phyloP scores from a whole-genome alignment of 2,113 vertebrate genomes.

The Gavia stellata region DNA sequence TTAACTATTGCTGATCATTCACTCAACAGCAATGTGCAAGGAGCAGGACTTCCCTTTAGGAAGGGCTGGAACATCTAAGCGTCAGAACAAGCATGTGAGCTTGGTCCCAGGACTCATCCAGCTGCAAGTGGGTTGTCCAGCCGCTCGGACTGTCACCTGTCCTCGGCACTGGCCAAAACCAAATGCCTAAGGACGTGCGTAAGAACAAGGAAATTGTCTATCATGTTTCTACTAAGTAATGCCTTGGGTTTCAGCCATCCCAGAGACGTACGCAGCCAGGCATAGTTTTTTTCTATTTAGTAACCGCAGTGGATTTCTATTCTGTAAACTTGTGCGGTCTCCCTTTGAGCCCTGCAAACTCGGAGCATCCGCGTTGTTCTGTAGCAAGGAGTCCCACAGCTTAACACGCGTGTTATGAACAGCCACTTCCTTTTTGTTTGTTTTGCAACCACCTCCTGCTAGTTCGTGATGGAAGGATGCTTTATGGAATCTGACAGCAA shows the following conservation, averaged over 20 bases:
- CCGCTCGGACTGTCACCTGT: neutral
- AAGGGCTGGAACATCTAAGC: neutral
- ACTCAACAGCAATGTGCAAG: neutral
- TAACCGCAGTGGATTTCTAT: neutral
- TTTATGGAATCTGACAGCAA: neutral
- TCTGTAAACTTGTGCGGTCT: neutral
- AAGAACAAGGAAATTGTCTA: conserved; percentile 15
- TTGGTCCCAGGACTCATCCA: neutral
- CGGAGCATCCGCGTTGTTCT: accelerated
- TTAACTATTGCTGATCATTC: neutral
- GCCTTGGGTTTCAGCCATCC: neutral
- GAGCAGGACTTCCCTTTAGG: neutral
- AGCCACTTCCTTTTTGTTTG: neutral
- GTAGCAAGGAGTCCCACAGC: neutral
- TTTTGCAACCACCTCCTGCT: neutral
- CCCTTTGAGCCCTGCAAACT: neutral
- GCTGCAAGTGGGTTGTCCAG: neutral
- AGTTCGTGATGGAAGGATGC: neutral
- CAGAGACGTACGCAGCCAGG: neutral
- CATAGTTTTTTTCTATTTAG: neutral
- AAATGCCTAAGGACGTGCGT: neutral
- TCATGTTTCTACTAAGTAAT: neutral
- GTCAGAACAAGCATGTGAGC: neutral
- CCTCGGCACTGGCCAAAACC: neutral
- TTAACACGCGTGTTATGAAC: neutral